These are phyloP conservation scores for Podarcis siculus DNA, from an alignment of 2,797 vertebrate species.

Conservation along the genomic window DNA sequence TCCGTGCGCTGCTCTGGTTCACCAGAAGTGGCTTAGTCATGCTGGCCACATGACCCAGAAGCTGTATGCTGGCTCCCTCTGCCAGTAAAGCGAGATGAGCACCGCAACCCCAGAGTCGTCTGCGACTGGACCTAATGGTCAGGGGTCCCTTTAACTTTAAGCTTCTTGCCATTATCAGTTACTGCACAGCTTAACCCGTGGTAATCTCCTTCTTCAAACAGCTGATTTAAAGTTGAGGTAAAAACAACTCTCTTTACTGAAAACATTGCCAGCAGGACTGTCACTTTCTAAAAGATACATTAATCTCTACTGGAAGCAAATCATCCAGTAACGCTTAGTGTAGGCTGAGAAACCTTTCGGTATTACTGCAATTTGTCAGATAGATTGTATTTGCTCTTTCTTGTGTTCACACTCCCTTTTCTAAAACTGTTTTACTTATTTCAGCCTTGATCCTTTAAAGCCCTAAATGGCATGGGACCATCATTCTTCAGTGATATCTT, in stretches of 20 bases:
- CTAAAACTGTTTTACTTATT: background rate
- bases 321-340: background rate
- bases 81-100: too few species aligned
- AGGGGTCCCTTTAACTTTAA: too few species aligned
- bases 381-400: constrained; percentile 10
- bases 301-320: constrained; percentile 18
- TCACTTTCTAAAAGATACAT: constrained; percentile 18
- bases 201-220: background rate
- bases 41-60: too few species aligned
- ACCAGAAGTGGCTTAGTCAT: too few species aligned
- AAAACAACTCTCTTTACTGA: background rate
- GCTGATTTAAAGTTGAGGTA: constrained; percentile 3
- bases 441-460: background rate
- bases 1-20: too few species aligned
- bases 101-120: too few species aligned
- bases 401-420: background rate
- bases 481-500: background rate
- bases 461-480: background rate
- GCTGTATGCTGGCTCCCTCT: too few species aligned
- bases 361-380: constrained; percentile 31
- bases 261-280: constrained; percentile 21
- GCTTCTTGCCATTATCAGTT: constrained; percentile 2
- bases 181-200: background rate
- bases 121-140: too few species aligned
- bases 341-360: constrained; percentile 16